These are phyloP conservation scores for Anableps anableps DNA, from an alignment of 2,797 vertebrate species.

Conservation along the genomic window DNA sequence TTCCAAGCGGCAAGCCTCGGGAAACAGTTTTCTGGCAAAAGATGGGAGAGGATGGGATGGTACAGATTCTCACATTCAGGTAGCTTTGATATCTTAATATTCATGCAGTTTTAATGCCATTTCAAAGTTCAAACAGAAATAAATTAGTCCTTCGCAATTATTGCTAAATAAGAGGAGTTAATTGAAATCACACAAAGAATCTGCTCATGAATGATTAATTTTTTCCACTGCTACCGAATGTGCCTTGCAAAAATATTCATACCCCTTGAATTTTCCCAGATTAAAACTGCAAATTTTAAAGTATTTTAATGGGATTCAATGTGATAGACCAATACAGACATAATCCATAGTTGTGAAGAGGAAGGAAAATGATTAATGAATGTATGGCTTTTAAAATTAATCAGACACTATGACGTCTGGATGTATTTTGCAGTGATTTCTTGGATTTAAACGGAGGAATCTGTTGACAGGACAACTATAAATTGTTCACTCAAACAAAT, in stretches of 20 bases:
- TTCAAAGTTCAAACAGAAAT: conserved; percentile 54
- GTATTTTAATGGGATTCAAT: background rate
- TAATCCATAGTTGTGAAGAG: background rate
- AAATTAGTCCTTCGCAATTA: conserved; percentile 62
- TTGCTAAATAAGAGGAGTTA: conserved; percentile 65
- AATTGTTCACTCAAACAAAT: background rate
- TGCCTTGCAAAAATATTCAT: background rate
- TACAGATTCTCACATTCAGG: conserved; percentile 29
- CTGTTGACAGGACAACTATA: background rate
- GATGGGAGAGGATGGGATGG: conserved; percentile 1
- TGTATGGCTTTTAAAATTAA: background rate
- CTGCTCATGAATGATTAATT: conserved; percentile 67
- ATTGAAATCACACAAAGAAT: conserved; percentile 71
- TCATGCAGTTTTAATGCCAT: conserved; percentile 65
- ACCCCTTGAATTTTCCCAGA: background rate
- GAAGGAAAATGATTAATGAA: background rate
- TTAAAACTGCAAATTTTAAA: background rate
- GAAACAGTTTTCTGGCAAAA: conserved; percentile 88
- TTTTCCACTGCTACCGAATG: conserved; percentile 7
- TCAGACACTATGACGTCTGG: background rate
- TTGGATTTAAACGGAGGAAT: background rate
- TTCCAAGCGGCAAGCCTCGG: conserved; percentile 82
- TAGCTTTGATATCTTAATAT: conserved; percentile 68
- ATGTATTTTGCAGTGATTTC: background rate
- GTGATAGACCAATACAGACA: background rate